These are phyloP conservation scores for Garrulus glandarius DNA, from an alignment of 2,797 vertebrate species.

Conservation along the genomic window DNA sequence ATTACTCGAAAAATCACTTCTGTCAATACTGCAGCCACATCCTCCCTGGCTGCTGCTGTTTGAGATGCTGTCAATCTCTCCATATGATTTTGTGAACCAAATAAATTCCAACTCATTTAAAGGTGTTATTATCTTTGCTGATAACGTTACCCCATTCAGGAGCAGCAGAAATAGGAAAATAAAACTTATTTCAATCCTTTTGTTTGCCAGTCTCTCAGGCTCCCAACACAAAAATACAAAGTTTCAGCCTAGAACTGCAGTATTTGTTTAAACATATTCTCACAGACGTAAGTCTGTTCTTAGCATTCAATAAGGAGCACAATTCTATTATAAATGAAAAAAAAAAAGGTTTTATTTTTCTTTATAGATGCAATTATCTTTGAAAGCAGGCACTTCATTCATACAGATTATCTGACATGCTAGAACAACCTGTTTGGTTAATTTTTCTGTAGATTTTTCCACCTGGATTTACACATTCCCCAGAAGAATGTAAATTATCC, in stretches of 20 bases:
- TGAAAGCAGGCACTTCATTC: slow-evolving; percentile 2
- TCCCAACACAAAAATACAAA: neutral
- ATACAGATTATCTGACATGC: neutral
- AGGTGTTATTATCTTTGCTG: slow-evolving; percentile 58
- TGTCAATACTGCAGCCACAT: slow-evolving; percentile 64
- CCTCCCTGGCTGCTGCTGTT: slow-evolving; percentile 65
- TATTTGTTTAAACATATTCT: neutral
- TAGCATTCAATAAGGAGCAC: neutral
- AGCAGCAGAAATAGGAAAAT: slow-evolving; percentile 41
- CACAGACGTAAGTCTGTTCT: neutral
- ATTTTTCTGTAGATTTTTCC: slow-evolving; percentile 1
- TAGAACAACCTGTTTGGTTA: neutral
- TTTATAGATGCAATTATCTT: neutral
- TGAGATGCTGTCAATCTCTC: slow-evolving; percentile 70
- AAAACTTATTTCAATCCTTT: slow-evolving; percentile 49
- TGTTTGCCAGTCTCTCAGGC: slow-evolving; percentile 16
- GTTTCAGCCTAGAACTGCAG: neutral
- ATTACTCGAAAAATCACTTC: slow-evolving; percentile 71
- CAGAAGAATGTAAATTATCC: neutral
- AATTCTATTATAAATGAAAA: neutral
- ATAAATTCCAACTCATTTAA: slow-evolving; percentile 65
- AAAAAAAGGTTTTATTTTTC: neutral
- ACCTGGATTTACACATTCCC: neutral
- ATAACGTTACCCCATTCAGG: slow-evolving; percentile 21
- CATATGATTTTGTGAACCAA: slow-evolving; percentile 48